Conservation (phyloP, 2,888 invertebrate genomes). For the Apotomis capreana region DNA sequence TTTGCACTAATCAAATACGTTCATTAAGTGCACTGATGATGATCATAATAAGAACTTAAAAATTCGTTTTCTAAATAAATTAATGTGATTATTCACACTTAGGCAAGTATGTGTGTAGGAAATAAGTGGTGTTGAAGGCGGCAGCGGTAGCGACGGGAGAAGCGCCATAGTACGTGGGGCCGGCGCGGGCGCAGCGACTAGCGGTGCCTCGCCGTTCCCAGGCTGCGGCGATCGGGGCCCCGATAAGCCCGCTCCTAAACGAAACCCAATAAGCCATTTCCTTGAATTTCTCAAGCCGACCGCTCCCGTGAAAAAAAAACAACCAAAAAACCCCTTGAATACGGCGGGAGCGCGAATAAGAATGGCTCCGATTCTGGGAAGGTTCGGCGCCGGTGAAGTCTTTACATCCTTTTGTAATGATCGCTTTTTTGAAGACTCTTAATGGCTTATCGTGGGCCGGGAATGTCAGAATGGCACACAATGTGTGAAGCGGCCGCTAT, state of each 20-base stretch:
- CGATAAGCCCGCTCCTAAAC: slow-evolving; percentile 75
- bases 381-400: slow-evolving; percentile 79
- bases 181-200: slow-evolving; percentile 46
- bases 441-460: slow-evolving; percentile 76
- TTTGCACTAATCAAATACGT: no score
- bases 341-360: slow-evolving; percentile 82
- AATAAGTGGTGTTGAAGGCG: slow-evolving; percentile 43
- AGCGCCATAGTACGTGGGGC: slow-evolving; percentile 63
- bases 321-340: slow-evolving; percentile 75
- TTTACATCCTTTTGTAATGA: slow-evolving; percentile 80
- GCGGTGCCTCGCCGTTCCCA: slow-evolving; percentile 57
- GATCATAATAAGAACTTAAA: no score
- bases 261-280: slow-evolving; percentile 82
- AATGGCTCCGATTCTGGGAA: slow-evolving; percentile 80
- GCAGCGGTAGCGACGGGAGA: slow-evolving; percentile 50
- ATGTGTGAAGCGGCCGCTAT: slow-evolving; percentile 50
- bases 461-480: slow-evolving; percentile 57
- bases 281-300: slow-evolving; percentile 78
- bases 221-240: slow-evolving; percentile 67
- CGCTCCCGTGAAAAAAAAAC: slow-evolving; percentile 76
- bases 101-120: background rate
- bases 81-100: slow-evolving; percentile 3
- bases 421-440: slow-evolving; percentile 77
- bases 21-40: no score
- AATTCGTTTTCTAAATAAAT: background rate